A percentile compares a stretch with the other conserved stretches of the same genome.
Conservation (phyloP, 2,888 invertebrate species). For the Eumerus sabulonum region DNA sequence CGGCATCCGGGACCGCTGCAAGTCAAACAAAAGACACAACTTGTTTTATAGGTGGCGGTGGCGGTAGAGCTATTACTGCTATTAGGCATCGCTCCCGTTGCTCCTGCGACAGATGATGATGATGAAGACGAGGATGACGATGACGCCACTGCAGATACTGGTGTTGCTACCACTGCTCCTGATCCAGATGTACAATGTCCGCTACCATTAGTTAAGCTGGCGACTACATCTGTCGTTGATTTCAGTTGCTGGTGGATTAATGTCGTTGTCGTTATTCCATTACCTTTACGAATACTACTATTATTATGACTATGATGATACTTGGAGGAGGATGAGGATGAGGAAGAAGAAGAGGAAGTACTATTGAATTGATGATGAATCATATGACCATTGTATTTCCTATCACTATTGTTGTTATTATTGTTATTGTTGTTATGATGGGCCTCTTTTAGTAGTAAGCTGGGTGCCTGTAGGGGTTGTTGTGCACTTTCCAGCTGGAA, state of each 20-base stretch:
- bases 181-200: constrained; percentile 46
- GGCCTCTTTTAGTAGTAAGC: constrained; percentile 56
- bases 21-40: constrained; percentile 72
- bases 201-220: constrained; percentile 25
- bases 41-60: constrained; percentile 69
- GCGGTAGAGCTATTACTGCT: constrained; percentile 46
- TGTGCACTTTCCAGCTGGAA: constrained; percentile 76
- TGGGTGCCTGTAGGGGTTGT: constrained; percentile 49
- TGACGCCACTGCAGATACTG: constrained; percentile 26
- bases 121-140: constrained; percentile 48
- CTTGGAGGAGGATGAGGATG: too few relatives aligned
- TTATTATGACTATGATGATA: constrained; percentile 63
- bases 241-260: constrained; percentile 37
- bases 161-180: constrained; percentile 33
- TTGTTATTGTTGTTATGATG: constrained; percentile 66
- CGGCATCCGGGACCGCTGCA: constrained; percentile 72
- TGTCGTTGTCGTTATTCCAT: constrained; percentile 54
- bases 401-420: constrained; percentile 61
- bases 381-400: constrained; percentile 56
- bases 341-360: too few relatives aligned
- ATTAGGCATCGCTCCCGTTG: constrained; percentile 15
- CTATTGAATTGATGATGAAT: constrained; percentile 56
- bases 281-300: constrained; percentile 67
- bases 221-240: constrained; percentile 64
- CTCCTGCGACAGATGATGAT: constrained; percentile 1